Conservation (phyloP, 2,797 vertebrate species). For the Phalanger gymnotis region DNA sequence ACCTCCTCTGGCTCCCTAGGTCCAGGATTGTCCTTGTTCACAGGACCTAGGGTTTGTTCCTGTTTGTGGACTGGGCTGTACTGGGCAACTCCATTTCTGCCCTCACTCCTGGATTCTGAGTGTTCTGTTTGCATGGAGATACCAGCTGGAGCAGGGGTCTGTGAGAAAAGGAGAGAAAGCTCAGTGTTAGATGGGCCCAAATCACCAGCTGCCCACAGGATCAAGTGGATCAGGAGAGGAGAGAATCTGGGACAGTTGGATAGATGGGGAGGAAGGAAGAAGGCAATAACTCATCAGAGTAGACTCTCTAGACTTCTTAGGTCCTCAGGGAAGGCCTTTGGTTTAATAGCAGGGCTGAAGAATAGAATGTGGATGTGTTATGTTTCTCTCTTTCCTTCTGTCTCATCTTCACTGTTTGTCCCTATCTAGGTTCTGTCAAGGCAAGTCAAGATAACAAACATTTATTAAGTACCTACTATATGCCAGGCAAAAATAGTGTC, state of each 20-base stretch:
- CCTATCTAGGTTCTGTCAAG: background rate
- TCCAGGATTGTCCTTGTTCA: slow-evolving; percentile 16
- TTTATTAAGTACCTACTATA: background rate
- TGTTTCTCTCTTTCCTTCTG: background rate
- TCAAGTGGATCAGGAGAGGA: background rate
- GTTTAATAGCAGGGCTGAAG: background rate
- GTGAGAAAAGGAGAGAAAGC: background rate
- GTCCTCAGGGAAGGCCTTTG: background rate
- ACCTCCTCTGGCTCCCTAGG: slow-evolving; percentile 57
- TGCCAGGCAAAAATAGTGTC: background rate
- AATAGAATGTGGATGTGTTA: background rate
- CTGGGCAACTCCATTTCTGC: background rate
- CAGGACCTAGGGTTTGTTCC: background rate
- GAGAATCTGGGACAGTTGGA: background rate
- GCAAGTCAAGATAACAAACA: background rate
- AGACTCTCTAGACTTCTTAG: background rate
- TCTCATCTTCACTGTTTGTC: background rate
- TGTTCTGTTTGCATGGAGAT: slow-evolving; percentile 47
- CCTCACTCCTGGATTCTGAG: slow-evolving; percentile 55
- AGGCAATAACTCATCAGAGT: background rate
- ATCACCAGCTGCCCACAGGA: accelerated
- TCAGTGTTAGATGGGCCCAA: background rate
- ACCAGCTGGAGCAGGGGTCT: slow-evolving; percentile 62
- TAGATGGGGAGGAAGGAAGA: background rate
- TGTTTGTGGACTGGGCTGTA: slow-evolving; percentile 53